Base-by-base conservation (phyloP, 2,888 invertebrate genomes). In the Pachycephus smyrnensis region DNA sequence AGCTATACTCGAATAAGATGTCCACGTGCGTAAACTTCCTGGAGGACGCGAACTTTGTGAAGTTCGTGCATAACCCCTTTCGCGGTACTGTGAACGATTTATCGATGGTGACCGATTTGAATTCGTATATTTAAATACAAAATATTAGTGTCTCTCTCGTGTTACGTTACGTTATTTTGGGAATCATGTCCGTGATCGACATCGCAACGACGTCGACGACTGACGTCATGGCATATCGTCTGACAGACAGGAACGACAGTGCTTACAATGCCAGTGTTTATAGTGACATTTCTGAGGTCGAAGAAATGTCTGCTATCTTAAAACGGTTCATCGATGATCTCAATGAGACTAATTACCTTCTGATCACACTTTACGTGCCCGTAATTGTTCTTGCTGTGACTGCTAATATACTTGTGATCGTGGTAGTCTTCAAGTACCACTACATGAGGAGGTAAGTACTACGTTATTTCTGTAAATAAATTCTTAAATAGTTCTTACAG, bases 371-470 rank as follows among this genome's bases (percentile, higher is more conserved):
- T 32, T 95, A 95, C 84, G 93, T 94, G 78, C 94, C 94, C 0
- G 92, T 95, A 4, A 94, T 95, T 80, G 84, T 95, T 30, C 85
- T 94, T 74, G 95, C 95, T 0, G 89, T 95, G 32, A 90, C 93
- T 11, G 94, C 95, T 4, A 95, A 95, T 85, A 92, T 94, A n/a
- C 90, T 95, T 12, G 94, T 95, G 1, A 95, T 95, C 77, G 92
- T 94, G 4, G 94, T 95, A 0, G 94, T 95, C 76, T 93, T 95
- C 80, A 95, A 94, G 86, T 95, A 94, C 86, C 94, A 94, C 82
- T 95, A 94, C 84, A 94, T 95, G 86, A 93, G 95, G 86, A 95
- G 94, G 95, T 95, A 91, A 93, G 93, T 91, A 75, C 12, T 69
- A 15, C 73, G 15, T 35, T 11, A 75, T 36, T 55, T 23, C 55